Evolutionary conservation across 2,888 invertebrate genomes (phyloP).

Genomic region (Diachrysia chrysitis): DNA sequence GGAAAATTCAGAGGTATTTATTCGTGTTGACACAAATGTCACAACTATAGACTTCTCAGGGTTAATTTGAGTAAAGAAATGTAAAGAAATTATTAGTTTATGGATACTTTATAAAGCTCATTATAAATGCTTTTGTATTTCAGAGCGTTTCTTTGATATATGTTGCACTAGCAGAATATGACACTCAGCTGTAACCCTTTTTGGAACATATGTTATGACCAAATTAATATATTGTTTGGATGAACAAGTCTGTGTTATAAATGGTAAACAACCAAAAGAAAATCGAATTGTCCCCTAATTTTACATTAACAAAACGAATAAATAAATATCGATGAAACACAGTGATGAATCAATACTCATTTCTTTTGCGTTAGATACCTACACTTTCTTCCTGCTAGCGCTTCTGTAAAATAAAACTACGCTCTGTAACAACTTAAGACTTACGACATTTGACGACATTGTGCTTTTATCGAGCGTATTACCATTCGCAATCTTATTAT

Average conservation of each 20-base stretch:
- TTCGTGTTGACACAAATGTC: constrained; percentile 30
- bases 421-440: constrained; percentile 9
- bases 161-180: too few relatives aligned
- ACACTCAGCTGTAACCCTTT: too few relatives aligned
- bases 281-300: not conserved
- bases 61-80: constrained; percentile 25
- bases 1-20: constrained; percentile 23
- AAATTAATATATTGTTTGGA: too few relatives aligned
- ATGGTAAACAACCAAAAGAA: too few relatives aligned
- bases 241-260: too few relatives aligned
- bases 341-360: not conserved
- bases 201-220: too few relatives aligned
- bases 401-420: not conserved
- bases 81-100: constrained; percentile 8
- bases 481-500: constrained; percentile 49
- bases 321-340: not conserved
- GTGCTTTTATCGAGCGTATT: constrained; percentile 43
- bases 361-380: not conserved
- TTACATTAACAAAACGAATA: not conserved
- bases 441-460: constrained; percentile 42
- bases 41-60: constrained; percentile 8
- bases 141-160: too few relatives aligned
- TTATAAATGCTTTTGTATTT: too few relatives aligned
- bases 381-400: not conserved
- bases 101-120: not conserved